Conservation (phyloP, 2,888 invertebrate genomes). For the Carterocephalus palaemon region DNA sequence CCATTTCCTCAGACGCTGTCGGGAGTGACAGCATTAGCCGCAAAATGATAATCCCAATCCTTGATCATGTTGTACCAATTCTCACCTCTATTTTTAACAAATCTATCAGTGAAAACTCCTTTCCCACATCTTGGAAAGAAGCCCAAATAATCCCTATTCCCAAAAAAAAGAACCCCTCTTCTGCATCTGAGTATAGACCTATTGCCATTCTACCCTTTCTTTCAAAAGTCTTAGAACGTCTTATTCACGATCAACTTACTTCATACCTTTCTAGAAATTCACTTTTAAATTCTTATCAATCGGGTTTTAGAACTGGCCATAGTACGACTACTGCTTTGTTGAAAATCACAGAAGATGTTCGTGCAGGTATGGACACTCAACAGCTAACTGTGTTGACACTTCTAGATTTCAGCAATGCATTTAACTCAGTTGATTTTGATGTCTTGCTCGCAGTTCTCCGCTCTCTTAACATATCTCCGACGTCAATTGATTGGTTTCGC, state of each 20-base stretch:
- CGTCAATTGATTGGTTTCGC: slow-evolving; percentile 1
- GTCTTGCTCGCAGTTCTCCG: background rate
- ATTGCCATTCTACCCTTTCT: background rate
- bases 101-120: background rate
- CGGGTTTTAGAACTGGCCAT: too few relatives aligned
- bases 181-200: too few relatives aligned
- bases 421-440: slow-evolving; percentile 7
- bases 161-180: too few relatives aligned
- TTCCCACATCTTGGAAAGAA: slow-evolving; percentile 5
- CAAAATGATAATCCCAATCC: slow-evolving; percentile 18
- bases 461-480: slow-evolving; percentile 7
- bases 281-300: too few relatives aligned
- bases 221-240: background rate
- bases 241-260: too few relatives aligned
- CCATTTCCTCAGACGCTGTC: slow-evolving; percentile 13
- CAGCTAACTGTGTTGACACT: too few relatives aligned
- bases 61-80: slow-evolving; percentile 7
- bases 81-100: background rate
- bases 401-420: slow-evolving; percentile 10
- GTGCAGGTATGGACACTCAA: slow-evolving; percentile 5
- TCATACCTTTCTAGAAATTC: too few relatives aligned
- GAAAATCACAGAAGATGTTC: too few relatives aligned
- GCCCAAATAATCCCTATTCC: too few relatives aligned
- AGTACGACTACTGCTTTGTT: slow-evolving; percentile 7
- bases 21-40: slow-evolving; percentile 20